Conservation (phyloP, 2,113 vertebrate genomes). For the Rousettus leschenaultii region DNA sequence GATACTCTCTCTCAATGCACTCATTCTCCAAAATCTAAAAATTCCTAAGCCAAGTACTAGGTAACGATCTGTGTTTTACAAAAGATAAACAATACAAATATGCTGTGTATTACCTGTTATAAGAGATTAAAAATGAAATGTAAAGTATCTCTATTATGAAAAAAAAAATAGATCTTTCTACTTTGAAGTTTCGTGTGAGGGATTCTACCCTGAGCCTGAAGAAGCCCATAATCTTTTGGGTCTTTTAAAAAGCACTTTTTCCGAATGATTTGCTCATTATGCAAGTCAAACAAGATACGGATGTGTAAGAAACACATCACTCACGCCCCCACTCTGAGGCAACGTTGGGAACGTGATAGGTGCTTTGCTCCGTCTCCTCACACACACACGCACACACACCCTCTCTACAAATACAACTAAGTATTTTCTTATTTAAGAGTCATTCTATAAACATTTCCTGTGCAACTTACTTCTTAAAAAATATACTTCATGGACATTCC, state of each 20-base stretch:
- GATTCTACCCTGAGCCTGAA: neutral
- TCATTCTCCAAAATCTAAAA: neutral
- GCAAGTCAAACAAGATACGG: neutral
- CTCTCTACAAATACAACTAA: neutral
- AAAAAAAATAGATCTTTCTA: neutral
- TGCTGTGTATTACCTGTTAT: neutral
- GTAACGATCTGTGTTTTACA: neutral
- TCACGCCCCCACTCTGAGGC: neutral
- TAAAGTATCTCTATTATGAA: neutral
- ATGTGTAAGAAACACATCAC: neutral
- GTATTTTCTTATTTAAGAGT: neutral
- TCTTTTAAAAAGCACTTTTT: neutral
- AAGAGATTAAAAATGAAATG: neutral
- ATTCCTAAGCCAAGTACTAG: neutral
- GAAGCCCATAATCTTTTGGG: neutral
- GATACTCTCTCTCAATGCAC: neutral
- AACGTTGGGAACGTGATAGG: neutral
- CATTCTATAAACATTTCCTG: neutral
- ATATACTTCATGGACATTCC: neutral
- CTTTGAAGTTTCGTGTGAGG: neutral
- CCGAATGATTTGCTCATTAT: neutral
- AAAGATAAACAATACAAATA: neutral
- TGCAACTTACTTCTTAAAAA: neutral
- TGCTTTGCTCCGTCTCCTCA: neutral
- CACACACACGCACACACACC: too few relatives aligned